A percentile compares a stretch with the other conserved stretches of the same genome.
Evolutionary conservation across 1,140 invertebrate genomes (phyloP).

Genomic region (Monochamus saltuarius): DNA sequence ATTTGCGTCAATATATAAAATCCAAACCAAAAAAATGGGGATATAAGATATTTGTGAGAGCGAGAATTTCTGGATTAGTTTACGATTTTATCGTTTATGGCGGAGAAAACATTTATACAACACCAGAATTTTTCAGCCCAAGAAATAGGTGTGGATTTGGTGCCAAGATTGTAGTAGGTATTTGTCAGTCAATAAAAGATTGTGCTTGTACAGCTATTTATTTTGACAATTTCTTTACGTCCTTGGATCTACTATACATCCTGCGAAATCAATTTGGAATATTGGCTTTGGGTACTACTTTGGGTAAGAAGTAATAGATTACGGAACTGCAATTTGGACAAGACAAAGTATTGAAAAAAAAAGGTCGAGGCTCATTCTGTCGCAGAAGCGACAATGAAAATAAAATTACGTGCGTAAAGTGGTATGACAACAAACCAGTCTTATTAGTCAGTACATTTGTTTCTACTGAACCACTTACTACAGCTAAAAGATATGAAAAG

Average conservation of each 20-base stretch:
- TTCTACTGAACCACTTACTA: conserved; percentile 41
- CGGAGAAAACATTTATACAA: conserved; percentile 11
- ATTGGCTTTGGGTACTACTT: conserved; percentile 35
- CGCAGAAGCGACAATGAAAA: conserved; percentile 17
- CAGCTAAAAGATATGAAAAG: conserved; percentile 44
- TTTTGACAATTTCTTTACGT: conserved; percentile 36
- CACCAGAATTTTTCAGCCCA: conserved; percentile 53
- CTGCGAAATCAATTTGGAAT: conserved; percentile 35
- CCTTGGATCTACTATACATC: conserved; percentile 24
- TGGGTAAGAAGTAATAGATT: conserved; percentile 33
- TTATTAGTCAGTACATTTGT: conserved; percentile 50
- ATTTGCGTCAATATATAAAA: conserved; percentile 4
- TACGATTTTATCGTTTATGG: conserved; percentile 10
- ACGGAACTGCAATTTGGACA: conserved; percentile 36
- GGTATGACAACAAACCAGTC: conserved; percentile 54
- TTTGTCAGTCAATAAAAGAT: conserved; percentile 24
- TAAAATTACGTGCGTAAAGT: conserved; percentile 46
- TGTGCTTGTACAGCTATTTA: conserved; percentile 21
- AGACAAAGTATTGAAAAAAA: conserved; percentile 49
- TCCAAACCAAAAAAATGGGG: conserved; percentile 18
- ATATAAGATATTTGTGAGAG: conserved; percentile 18
- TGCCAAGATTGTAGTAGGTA: conserved; percentile 23
- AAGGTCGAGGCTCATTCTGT: conserved; percentile 41
- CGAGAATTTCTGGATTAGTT: conserved; percentile 7
- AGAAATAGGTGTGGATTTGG: conserved; percentile 21